phyloP scores from a whole-genome alignment of 2,888 invertebrate species.

The Cryptophagus acutangulus region DNA sequence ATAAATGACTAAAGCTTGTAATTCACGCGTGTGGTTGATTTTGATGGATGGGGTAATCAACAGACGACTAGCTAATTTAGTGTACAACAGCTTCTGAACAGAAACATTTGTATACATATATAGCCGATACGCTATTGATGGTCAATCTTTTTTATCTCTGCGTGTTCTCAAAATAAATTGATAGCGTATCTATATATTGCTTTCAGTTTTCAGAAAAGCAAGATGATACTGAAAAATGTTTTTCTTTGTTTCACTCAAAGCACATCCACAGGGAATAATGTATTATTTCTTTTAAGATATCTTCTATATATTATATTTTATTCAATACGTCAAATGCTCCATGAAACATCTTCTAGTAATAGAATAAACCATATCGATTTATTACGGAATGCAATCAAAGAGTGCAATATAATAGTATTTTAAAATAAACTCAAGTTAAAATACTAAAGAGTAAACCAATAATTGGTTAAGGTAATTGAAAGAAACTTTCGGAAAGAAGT shows the following conservation, averaged over 20 bases:
- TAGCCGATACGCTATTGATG: conserved; percentile 24
- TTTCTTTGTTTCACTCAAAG: conserved; percentile 24
- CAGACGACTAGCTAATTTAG: conserved; percentile 35
- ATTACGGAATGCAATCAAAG: no score
- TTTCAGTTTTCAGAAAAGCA: conserved; percentile 20
- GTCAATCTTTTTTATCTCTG: conserved; percentile 29
- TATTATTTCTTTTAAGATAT: conserved; percentile 19
- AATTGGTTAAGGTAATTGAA: no score
- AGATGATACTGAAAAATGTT: conserved; percentile 22
- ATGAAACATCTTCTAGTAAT: no score
- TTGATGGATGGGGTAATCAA: conserved; percentile 41
- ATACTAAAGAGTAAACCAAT: no score
- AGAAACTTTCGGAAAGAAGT: no score
- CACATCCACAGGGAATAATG: conserved; percentile 20
- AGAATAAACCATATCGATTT: no score
- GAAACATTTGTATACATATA: conserved; percentile 34
- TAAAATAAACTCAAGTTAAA: no score
- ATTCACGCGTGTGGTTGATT: conserved; percentile 37
- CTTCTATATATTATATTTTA: no score
- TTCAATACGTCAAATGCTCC: no score
- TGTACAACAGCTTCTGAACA: conserved; percentile 32
- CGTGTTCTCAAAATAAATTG: conserved; percentile 23
- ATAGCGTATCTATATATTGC: conserved; percentile 25
- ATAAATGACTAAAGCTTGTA: conserved; percentile 26
- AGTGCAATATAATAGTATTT: no score